phyloP scores from a whole-genome alignment of 2,113 vertebrate species.

The Microtus richardsoni region DNA sequence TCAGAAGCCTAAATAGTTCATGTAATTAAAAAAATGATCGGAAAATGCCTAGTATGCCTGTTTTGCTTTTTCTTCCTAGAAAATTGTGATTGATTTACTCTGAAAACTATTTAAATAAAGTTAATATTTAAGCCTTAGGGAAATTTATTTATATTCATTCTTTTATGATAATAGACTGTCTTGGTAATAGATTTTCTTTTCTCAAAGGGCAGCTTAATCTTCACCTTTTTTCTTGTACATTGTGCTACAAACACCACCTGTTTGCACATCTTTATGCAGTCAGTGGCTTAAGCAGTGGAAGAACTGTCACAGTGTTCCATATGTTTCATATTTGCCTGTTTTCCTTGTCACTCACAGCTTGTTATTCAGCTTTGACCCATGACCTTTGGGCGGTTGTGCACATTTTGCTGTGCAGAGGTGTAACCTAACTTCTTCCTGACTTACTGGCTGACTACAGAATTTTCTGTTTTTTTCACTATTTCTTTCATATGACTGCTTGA shows the following conservation, averaged over 20 bases:
- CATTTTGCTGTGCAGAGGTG: constrained; percentile 30
- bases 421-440: constrained; percentile 58
- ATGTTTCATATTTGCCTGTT: background rate
- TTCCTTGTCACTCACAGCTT: background rate
- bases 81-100: constrained; percentile 34
- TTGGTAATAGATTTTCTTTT: constrained; percentile 43
- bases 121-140: constrained; percentile 15
- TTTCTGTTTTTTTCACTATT: constrained; percentile 33
- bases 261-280: background rate
- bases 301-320: background rate
- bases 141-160: constrained; percentile 33
- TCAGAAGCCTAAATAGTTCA: constrained; percentile 21
- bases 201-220: constrained; percentile 5
- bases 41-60: background rate
- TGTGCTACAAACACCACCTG: background rate
- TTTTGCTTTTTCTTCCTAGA: constrained; percentile 12
- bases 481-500: constrained; percentile 50
- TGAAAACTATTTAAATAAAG: background rate
- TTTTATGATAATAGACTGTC: background rate
- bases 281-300: background rate
- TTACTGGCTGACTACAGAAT: constrained; percentile 52
- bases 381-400: constrained; percentile 57
- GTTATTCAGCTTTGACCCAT: constrained; percentile 14
- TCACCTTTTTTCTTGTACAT: background rate
- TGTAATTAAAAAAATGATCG: constrained; percentile 3